Evolutionary conservation across 2,113 vertebrate species (phyloP), one percentile per base, ranked within the genome.

Genomic region (Circaetus cinerascens): DNA sequence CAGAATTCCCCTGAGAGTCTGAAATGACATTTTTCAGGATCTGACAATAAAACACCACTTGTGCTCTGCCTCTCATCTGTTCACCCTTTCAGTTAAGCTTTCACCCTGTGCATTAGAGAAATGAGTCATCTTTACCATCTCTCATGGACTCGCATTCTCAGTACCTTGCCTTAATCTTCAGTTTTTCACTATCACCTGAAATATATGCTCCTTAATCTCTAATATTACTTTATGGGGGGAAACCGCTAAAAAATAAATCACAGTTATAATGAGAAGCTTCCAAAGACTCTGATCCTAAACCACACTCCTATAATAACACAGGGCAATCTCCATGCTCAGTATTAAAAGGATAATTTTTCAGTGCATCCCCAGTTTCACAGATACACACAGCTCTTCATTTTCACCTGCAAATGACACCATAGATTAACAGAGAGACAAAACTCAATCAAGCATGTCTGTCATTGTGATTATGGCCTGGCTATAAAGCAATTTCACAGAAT

Each of bases 401-500:
- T 80, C 91, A 93, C 89, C 86, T 74, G 80, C 81, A 93, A 94
- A 95, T 83, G 90, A 93, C 83, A 97, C 88, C 81, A 82, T 43
- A 95, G 64, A 94, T 95, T 95, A 97, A 87, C 82, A 88, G 80
- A 84, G 91, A 96, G 91, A 96, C 94, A 94, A 95, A 97, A 91
- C 80, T 94, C 94, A 84, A 94, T 97, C 96, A 97, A 80, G 90
- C 93, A 86, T 77, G 46, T 84, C 94, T 97, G 93, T 93, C 96
- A 92, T 40, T 80, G 84, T 0, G 6, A 95, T 97, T 96, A 95
- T 66, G 63, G 66, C 75, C 77, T 69, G 63, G 86, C 82, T 94
- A 90, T 93, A 97, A 97, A 97, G 88, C 84, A 96, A 88, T 97
- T 94, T 96, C 78, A 82, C 94, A 79, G 90, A 83, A 79, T 50